Evolutionary conservation across 2,797 vertebrate species (phyloP).

Genomic region (Huso huso): DNA sequence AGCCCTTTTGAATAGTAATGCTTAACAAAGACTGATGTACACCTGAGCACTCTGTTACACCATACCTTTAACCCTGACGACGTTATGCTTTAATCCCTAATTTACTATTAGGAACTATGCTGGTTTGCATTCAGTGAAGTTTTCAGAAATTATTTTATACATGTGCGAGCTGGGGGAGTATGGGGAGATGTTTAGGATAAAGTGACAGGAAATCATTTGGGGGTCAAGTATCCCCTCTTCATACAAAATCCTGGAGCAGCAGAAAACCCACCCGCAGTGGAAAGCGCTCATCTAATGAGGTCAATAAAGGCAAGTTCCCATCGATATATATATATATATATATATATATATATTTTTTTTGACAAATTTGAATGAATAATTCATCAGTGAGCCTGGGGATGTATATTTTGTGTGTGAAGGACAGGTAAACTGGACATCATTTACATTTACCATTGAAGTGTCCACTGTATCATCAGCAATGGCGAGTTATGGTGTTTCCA

Average conservation of each 20-base stretch:
- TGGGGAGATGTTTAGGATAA: slow-evolving; percentile 67
- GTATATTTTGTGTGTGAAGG: slow-evolving; percentile 73
- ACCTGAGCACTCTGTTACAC: too few relatives aligned
- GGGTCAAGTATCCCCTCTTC: slow-evolving; percentile 56
- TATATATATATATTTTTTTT: slow-evolving; percentile 26
- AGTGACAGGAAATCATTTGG: slow-evolving; percentile 68
- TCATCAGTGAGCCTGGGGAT: slow-evolving; percentile 67
- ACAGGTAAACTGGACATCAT: slow-evolving; percentile 55
- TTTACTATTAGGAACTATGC: slow-evolving; percentile 8
- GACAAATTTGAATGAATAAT: slow-evolving; percentile 82
- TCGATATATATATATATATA: slow-evolving; percentile 58
- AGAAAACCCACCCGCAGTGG: slow-evolving; percentile 48
- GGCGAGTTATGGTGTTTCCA: neutral
- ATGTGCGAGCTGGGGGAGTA: slow-evolving; percentile 29
- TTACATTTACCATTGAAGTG: slow-evolving; percentile 19
- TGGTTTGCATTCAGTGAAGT: slow-evolving; percentile 58
- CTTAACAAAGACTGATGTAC: too few relatives aligned
- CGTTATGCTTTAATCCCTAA: too few relatives aligned
- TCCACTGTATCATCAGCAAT: slow-evolving; percentile 4
- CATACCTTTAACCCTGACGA: too few relatives aligned
- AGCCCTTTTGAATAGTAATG: too few relatives aligned
- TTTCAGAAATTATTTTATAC: slow-evolving; percentile 29
- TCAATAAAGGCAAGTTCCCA: slow-evolving; percentile 65
- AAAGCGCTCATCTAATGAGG: slow-evolving; percentile 67
- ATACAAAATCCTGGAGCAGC: slow-evolving; percentile 56